A percentile compares a stretch with the other conserved stretches of the same genome.
phyloP scores from a whole-genome alignment of 2,888 invertebrate species.

The Andrena hattorfiana region DNA sequence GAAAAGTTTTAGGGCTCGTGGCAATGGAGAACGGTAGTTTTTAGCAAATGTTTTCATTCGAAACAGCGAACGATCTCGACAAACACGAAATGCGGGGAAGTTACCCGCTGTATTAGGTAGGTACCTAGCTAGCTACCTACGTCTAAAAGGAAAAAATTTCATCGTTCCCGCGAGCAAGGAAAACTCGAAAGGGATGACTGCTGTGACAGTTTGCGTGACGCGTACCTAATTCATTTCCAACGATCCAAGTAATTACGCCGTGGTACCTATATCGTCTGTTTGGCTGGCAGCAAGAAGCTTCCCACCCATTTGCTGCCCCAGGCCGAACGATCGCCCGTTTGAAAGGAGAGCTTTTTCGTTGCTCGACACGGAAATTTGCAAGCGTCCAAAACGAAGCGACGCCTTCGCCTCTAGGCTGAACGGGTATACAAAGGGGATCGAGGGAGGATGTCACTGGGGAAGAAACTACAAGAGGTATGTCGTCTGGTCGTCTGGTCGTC shows the following conservation, averaged over 20 bases:
- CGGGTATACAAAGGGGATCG: conserved; percentile 27
- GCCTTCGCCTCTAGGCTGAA: conserved; percentile 4
- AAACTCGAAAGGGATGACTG: no score
- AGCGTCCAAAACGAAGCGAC: conserved; percentile 15
- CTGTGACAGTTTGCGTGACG: no score
- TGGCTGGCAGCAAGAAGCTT: conserved; percentile 18
- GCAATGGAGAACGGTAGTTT: not conserved
- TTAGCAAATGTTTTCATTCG: not conserved
- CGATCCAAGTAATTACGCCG: conserved; percentile 60
- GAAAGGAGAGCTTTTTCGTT: not conserved
- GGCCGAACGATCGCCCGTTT: conserved; percentile 49
- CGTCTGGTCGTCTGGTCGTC: not conserved
- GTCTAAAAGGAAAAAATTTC: no score
- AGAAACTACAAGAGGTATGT: conserved; percentile 3
- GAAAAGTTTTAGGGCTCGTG: not conserved
- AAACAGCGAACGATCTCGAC: not conserved
- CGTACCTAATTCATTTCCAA: conserved; percentile 35
- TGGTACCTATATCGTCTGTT: conserved; percentile 44
- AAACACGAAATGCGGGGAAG: not conserved
- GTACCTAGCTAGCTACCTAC: no score
- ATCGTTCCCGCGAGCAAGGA: no score
- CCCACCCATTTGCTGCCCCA: conserved; percentile 8
- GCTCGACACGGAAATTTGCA: not conserved
- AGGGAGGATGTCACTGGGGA: conserved; percentile 8
- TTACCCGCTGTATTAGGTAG: no score